phyloP scores from a whole-genome alignment of 2,797 vertebrate species.

The Lagocephalus sceleratus region DNA sequence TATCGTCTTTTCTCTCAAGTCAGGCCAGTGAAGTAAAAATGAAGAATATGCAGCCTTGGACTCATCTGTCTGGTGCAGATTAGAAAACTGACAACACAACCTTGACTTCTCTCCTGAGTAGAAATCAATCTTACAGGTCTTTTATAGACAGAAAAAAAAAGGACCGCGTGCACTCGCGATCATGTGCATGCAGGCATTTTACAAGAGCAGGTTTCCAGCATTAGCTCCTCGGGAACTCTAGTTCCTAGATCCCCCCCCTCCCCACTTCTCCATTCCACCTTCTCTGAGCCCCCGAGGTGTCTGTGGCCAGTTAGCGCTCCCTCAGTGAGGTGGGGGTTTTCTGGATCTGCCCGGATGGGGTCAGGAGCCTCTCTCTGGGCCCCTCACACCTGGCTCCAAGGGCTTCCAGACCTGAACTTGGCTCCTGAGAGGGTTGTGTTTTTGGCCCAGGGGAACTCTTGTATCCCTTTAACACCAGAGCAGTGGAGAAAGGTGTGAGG shows the following conservation, averaged over 20 bases:
- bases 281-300: slow-evolving; percentile 52
- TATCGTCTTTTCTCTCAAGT: slow-evolving; percentile 60
- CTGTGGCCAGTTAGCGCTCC: slow-evolving; percentile 60
- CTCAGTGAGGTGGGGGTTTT: slow-evolving; percentile 51
- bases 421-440: slow-evolving; percentile 46
- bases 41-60: slow-evolving; percentile 50
- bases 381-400: slow-evolving; percentile 68
- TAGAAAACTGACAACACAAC: slow-evolving; percentile 59
- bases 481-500: slow-evolving; percentile 55
- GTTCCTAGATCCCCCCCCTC: neutral
- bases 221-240: too few species aligned
- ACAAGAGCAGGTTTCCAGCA: slow-evolving; percentile 50
- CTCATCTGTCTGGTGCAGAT: slow-evolving; percentile 64
- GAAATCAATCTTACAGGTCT: slow-evolving; percentile 46
- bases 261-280: slow-evolving; percentile 30
- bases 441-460: slow-evolving; percentile 43
- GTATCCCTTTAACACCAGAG: slow-evolving; percentile 60
- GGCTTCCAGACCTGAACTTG: slow-evolving; percentile 50
- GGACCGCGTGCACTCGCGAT: slow-evolving; percentile 29
- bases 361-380: slow-evolving; percentile 34
- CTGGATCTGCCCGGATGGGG: slow-evolving; percentile 26
- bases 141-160: slow-evolving; percentile 43
- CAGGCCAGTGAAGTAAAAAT: slow-evolving; percentile 7
- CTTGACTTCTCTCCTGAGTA: slow-evolving; percentile 52
- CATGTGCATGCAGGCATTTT: slow-evolving; percentile 36